Conservation (phyloP, 1,140 invertebrate genomes). For the Ceratitis capitata region DNA sequence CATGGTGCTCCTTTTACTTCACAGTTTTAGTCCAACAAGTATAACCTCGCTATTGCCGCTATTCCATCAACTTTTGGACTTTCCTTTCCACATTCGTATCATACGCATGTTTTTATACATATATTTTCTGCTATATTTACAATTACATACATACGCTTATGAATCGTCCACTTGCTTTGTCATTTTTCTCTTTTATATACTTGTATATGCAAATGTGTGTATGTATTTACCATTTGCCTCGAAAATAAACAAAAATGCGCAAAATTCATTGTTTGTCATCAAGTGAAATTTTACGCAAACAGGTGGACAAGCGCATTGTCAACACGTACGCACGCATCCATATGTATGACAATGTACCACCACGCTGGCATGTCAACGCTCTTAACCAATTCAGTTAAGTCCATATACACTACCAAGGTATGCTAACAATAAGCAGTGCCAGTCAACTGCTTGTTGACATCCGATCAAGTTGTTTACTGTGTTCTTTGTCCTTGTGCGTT, state of each 20-base stretch:
- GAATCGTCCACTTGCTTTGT: background rate
- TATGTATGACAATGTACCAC: background rate
- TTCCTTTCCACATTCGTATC: background rate
- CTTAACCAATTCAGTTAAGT: conserved; percentile 20
- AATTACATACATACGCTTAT: background rate
- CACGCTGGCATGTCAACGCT: background rate
- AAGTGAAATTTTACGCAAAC: conserved; percentile 12
- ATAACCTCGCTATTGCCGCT: no score
- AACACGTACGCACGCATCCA: background rate
- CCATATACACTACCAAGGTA: background rate
- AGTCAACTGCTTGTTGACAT: conserved; percentile 18
- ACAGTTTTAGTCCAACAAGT: no score
- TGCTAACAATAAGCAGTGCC: background rate
- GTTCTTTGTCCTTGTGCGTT: background rate
- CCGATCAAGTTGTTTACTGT: conserved; percentile 1
- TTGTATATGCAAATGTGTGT: background rate
- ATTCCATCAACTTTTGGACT: no score
- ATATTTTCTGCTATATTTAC: background rate
- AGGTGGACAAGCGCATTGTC: conserved; percentile 25
- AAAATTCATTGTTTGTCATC: conserved; percentile 12
- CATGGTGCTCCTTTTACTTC: no score
- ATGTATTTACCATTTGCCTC: background rate
- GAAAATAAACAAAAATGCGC: conserved; percentile 1
- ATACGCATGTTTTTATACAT: background rate
- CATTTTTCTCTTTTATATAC: background rate